Base-by-base conservation (phyloP, 1,140 invertebrate species). In the Choristoneura fumiferana region DNA sequence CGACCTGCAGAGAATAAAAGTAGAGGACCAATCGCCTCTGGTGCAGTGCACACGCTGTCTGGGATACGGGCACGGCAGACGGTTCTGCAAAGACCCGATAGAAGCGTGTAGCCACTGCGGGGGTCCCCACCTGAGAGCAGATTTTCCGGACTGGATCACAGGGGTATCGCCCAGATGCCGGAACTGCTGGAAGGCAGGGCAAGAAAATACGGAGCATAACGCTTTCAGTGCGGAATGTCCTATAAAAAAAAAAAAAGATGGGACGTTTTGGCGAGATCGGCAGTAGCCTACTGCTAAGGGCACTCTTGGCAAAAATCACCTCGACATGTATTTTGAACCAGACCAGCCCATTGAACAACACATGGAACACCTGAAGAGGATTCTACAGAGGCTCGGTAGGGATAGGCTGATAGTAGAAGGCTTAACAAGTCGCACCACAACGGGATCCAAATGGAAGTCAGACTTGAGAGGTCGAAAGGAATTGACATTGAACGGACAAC, bases 281-380 rank as follows among this genome's bases (percentile, higher is more conserved):
- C 15, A 5, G 22, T 53, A 2, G 18, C 49, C n/a, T 53, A 53
- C 33, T 53, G 49, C 33, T 53, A 14, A 53, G 22, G 49, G 39
- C 39, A 43, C 39, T 39, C 39, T 56, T 53, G 4, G 56, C 52
- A 5, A 34, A 34, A 4, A 34, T 8, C 49, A 33, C 4, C 5
- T 8, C 22, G n/a, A 4, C n/a, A 4, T 9, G 6, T 53, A 53
- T 12, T 33, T 53, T 10, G 49, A 53, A 13, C 18, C 18, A 2
- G 12, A 29, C 12, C 22, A 29, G 9, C 49, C 49, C 3, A 22
- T 53, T 2, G 18, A n/a, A 10, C 49, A 17, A 10, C 33, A 53
- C 49, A 6, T 53, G 18, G 22, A 53, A 8, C 49, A 53, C n/a
- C 18, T 53, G n/a, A 4, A 34, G 8, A 34, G 12, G 5, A 34